Evolutionary conservation across 1,140 invertebrate genomes (phyloP).

Genomic region (Lanistes nyassanus): DNA sequence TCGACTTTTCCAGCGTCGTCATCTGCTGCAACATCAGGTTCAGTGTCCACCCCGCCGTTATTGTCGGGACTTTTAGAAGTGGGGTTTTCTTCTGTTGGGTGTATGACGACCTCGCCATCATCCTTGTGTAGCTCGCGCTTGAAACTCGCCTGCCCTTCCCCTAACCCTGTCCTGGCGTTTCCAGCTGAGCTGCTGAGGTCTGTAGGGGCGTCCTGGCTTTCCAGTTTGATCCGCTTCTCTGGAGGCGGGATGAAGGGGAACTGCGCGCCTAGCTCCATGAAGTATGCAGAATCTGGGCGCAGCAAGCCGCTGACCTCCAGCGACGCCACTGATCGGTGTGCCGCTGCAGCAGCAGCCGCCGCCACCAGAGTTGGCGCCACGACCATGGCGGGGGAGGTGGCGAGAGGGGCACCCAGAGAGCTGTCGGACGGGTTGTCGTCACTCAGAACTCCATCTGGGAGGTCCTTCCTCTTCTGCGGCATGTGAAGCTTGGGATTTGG

Average conservation of each 20-base stretch:
- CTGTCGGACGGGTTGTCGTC: constrained; percentile 40
- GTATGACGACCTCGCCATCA: too few relatives aligned
- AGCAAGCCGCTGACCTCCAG: constrained; percentile 39
- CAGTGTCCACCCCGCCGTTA: background rate
- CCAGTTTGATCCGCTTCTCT: constrained; percentile 54
- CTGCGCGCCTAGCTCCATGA: constrained; percentile 53
- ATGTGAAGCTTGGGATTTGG: constrained; percentile 98
- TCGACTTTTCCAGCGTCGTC: constrained; percentile 45
- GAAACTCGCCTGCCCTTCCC: constrained; percentile 66
- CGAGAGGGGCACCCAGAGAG: constrained; percentile 3
- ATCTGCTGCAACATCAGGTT: constrained; percentile 67
- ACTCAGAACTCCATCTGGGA: constrained; percentile 51
- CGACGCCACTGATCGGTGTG: constrained; percentile 27
- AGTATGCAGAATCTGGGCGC: constrained; percentile 47
- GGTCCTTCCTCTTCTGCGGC: constrained; percentile 75
- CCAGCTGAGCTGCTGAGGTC: constrained; percentile 70
- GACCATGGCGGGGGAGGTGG: constrained; percentile 50
- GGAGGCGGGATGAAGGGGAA: constrained; percentile 56
- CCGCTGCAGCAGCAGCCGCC: constrained; percentile 75
- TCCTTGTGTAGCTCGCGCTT: too few relatives aligned
- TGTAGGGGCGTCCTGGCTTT: constrained; percentile 45
- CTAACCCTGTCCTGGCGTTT: constrained; percentile 64
- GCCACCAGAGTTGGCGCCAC: constrained; percentile 41
- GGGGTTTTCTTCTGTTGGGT: too few relatives aligned
- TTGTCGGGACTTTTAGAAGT: too few relatives aligned